phyloP scores from a whole-genome alignment of 2,888 invertebrate species.

The Amphipyra tragopoginis region DNA sequence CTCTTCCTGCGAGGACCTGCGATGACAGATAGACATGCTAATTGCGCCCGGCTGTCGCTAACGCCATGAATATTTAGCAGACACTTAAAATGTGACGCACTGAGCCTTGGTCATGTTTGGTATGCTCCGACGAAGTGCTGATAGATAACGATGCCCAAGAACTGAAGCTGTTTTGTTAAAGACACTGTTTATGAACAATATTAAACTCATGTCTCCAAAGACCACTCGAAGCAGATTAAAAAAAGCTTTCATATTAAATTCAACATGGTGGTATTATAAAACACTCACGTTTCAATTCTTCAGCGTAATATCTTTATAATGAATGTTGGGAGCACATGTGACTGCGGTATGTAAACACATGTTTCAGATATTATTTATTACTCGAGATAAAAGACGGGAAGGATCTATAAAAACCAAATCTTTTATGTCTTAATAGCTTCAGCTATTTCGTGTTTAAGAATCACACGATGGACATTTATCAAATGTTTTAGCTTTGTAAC shows the following conservation, averaged over 20 bases:
- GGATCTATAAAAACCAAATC: constrained; percentile 34
- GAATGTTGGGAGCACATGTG: constrained; percentile 44
- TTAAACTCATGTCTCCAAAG: constrained; percentile 8
- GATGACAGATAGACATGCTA: constrained; percentile 65
- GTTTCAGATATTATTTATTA: constrained; percentile 51
- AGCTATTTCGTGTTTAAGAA: constrained; percentile 1
- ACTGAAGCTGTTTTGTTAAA: constrained; percentile 26
- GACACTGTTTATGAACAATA: not conserved
- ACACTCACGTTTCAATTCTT: constrained; percentile 36
- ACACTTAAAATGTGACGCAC: constrained; percentile 54
- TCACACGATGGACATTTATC: not conserved
- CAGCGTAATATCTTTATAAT: constrained; percentile 48
- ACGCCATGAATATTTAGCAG: constrained; percentile 63
- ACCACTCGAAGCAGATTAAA: constrained; percentile 17
- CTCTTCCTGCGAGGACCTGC: constrained; percentile 51
- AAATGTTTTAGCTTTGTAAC: constrained; percentile 5
- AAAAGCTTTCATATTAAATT: constrained; percentile 20
- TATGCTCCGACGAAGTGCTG: constrained; percentile 26
- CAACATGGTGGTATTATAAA: constrained; percentile 30
- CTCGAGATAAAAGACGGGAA: constrained; percentile 38
- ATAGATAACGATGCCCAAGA: constrained; percentile 26
- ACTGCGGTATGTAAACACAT: constrained; percentile 40
- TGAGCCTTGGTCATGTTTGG: constrained; percentile 28
- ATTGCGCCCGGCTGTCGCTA: constrained; percentile 59
- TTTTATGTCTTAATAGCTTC: constrained; percentile 17